Conservation (phyloP, 2,797 vertebrate genomes). For the Amniataba percoides region DNA sequence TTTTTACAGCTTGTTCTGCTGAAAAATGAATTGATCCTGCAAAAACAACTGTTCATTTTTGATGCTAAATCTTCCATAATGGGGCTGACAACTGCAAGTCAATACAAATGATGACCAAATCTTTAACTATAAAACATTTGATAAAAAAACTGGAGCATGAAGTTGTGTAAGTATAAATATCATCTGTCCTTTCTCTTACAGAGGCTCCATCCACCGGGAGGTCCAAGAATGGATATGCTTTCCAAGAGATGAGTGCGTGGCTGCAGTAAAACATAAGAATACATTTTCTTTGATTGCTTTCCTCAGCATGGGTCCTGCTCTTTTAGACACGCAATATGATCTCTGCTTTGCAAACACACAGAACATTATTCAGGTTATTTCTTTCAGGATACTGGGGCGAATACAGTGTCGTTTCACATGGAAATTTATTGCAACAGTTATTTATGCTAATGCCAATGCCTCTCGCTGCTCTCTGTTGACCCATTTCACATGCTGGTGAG, state of each 20-base stretch:
- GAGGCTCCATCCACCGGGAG: conserved; percentile 85
- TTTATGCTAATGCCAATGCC: conserved; percentile 53
- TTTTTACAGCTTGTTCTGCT: not conserved
- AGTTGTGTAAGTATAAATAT: conserved; percentile 19
- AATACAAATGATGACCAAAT: conserved; percentile 32
- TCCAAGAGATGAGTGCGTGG: conserved; percentile 90
- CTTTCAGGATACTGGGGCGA: not conserved
- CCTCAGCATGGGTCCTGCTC: conserved; percentile 4
- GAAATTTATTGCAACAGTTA: conserved; percentile 40
- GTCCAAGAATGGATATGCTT: conserved; percentile 91
- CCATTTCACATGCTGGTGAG: conserved; percentile 66
- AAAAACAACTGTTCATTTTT: not conserved
- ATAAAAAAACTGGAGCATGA: not conserved
- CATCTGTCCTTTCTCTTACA: conserved; percentile 66
- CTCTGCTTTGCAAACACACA: conserved; percentile 6
- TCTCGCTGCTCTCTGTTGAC: conserved; percentile 51
- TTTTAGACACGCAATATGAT: conserved; percentile 9
- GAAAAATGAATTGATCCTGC: not conserved
- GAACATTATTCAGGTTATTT: not conserved
- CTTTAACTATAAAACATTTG: conserved; percentile 5
- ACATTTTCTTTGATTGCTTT: conserved; percentile 22
- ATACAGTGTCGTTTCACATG: not conserved
- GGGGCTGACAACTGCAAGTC: not conserved
- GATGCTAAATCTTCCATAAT: not conserved
- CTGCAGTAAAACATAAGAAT: conserved; percentile 5